These are phyloP conservation scores for Forbesichthys agassizii DNA, from an alignment of 2,113 vertebrate species.

Conservation along the genomic window DNA sequence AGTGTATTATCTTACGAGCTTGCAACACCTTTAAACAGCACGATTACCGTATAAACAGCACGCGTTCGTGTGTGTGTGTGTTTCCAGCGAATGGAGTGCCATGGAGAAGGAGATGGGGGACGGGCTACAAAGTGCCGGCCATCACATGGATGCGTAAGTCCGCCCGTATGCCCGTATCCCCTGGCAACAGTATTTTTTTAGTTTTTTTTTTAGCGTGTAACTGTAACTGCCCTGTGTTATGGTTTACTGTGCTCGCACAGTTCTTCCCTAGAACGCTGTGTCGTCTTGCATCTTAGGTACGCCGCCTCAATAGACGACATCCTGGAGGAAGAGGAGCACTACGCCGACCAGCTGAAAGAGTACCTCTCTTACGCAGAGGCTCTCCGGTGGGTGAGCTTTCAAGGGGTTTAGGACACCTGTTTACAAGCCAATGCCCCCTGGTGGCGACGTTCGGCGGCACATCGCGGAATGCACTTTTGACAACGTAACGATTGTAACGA, in stretches of 20 bases:
- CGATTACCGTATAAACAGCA: neutral
- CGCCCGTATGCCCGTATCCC: slow-evolving; percentile 5
- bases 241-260: too few relatives aligned
- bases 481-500: too few relatives aligned
- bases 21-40: too few relatives aligned
- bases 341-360: slow-evolving; percentile 94
- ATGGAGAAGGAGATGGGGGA: slow-evolving; percentile 97
- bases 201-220: too few relatives aligned
- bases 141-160: slow-evolving; percentile 97
- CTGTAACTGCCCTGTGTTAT: too few relatives aligned
- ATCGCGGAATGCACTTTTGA: too few relatives aligned
- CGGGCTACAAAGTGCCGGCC: slow-evolving; percentile 92
- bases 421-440: too few relatives aligned
- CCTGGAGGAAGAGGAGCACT: slow-evolving; percentile 94
- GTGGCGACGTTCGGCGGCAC: too few relatives aligned
- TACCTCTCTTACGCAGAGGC: slow-evolving; percentile 94
- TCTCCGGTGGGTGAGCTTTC: slow-evolving; percentile 73
- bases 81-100: slow-evolving; percentile 91
- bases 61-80: slow-evolving; percentile 7
- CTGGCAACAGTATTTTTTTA: too few relatives aligned
- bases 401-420: too few relatives aligned
- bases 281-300: slow-evolving; percentile 76
- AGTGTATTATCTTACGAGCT: too few relatives aligned
- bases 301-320: slow-evolving; percentile 94
- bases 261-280: neutral